Percentiles rank a stretch among this genome's conserved stretches.
Conservation (phyloP, 2,113 vertebrate species). For the Psilopsiagon aymara region DNA sequence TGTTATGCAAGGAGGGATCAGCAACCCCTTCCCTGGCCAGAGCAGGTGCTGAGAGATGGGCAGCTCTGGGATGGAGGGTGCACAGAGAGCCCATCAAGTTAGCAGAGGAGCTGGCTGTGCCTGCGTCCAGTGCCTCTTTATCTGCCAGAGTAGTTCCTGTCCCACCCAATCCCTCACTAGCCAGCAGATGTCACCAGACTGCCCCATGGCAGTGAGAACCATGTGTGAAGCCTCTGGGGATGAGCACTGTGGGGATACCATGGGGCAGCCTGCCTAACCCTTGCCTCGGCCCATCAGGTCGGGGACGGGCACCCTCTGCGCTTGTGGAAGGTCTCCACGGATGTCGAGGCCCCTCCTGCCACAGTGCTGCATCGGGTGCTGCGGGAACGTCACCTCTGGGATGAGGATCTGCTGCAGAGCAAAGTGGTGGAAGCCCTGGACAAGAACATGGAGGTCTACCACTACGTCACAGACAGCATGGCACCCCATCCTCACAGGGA, state of each 20-base stretch:
- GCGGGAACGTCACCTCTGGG: slow-evolving; percentile 86
- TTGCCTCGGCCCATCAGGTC: slow-evolving; percentile 52
- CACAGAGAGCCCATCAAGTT: not conserved
- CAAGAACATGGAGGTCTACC: slow-evolving; percentile 82
- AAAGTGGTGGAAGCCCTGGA: slow-evolving; percentile 82
- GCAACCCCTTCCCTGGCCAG: not conserved
- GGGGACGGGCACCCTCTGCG: slow-evolving; percentile 81
- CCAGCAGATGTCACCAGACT: not conserved
- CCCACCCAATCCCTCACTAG: not conserved
- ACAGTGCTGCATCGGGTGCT: slow-evolving; percentile 82
- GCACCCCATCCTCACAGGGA: slow-evolving; percentile 83
- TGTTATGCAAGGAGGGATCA: not conserved
- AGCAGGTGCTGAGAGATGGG: not conserved
- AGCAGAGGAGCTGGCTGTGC: not conserved
- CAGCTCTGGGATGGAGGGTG: not conserved
- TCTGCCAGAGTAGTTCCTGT: not conserved
- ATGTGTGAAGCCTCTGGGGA: accelerated
- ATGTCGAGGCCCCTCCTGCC: slow-evolving; percentile 78
- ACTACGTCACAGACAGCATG: slow-evolving; percentile 87
- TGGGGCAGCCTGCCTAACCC: not conserved
- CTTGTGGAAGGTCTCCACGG: slow-evolving; percentile 83
- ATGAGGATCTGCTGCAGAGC: slow-evolving; percentile 85
- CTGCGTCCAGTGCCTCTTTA: not conserved
- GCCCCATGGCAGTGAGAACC: not conserved
- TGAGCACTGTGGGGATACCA: not conserved